Evolutionary conservation across 2,888 invertebrate genomes (phyloP).

Genomic region (Cheiracanthium punctorium): DNA sequence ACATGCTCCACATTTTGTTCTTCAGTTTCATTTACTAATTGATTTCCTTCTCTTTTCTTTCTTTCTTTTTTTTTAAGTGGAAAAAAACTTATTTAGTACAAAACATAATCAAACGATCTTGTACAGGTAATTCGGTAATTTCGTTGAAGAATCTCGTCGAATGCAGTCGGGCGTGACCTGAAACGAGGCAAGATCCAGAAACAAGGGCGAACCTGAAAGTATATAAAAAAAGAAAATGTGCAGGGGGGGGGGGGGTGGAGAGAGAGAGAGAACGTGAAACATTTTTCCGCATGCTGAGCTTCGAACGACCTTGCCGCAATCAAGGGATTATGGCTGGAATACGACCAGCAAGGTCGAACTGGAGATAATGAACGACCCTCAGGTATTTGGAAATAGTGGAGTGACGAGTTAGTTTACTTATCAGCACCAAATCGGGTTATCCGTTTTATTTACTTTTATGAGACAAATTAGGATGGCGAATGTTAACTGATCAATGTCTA

Average conservation of each 20-base stretch:
- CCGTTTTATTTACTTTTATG: too few relatives aligned
- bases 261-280: neutral
- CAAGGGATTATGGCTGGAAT: neutral
- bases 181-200: constrained; percentile 11
- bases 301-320: constrained; percentile 22
- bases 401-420: too few relatives aligned
- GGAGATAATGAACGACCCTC: neutral
- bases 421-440: too few relatives aligned
- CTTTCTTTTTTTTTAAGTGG: too few relatives aligned
- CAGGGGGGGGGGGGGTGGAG: neutral
- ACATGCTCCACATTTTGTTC: too few relatives aligned
- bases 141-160: constrained; percentile 23
- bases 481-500: too few relatives aligned
- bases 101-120: neutral
- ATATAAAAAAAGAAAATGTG: neutral
- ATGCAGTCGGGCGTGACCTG: constrained; percentile 19
- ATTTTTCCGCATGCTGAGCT: constrained; percentile 25
- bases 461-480: too few relatives aligned
- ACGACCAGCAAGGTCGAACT: neutral
- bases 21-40: too few relatives aligned
- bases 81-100: too few relatives aligned
- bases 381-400: neutral
- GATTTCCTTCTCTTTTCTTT: too few relatives aligned
- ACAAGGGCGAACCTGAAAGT: constrained; percentile 22
- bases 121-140: neutral